A percentile compares a stretch with the other conserved stretches of the same genome.
Conservation (phyloP, 2,113 vertebrate genomes). For the Hippocampus zosterae region DNA sequence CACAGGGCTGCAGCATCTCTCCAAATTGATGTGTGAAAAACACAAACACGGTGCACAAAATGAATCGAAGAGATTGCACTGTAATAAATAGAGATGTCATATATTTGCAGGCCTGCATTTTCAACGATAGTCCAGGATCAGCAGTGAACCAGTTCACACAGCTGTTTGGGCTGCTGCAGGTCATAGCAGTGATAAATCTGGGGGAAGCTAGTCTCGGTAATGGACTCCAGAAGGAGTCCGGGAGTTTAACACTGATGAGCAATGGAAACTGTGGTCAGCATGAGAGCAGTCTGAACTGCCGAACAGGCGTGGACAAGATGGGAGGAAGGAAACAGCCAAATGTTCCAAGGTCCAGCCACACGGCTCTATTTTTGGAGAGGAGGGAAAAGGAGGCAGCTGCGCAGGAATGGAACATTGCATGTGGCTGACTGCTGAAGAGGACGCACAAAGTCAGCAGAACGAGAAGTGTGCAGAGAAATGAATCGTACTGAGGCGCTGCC, state of each 20-base stretch:
- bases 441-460: slow-evolving; percentile 38
- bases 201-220: slow-evolving; percentile 62
- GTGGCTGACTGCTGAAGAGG: slow-evolving; percentile 48
- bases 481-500: slow-evolving; percentile 40
- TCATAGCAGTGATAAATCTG: slow-evolving; percentile 65
- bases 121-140: slow-evolving; percentile 18
- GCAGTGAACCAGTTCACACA: slow-evolving; percentile 32
- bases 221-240: slow-evolving; percentile 65
- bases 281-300: slow-evolving; percentile 64
- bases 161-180: slow-evolving; percentile 61
- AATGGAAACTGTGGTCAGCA: slow-evolving; percentile 69
- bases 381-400: slow-evolving; percentile 21
- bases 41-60: slow-evolving; percentile 7
- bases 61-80: slow-evolving; percentile 27
- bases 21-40: slow-evolving; percentile 11
- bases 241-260: slow-evolving; percentile 69
- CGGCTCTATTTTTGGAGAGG: slow-evolving; percentile 64
- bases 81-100: slow-evolving; percentile 33
- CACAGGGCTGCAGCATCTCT: slow-evolving; percentile 3
- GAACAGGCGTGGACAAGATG: slow-evolving; percentile 62
- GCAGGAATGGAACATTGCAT: slow-evolving; percentile 54
- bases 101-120: slow-evolving; percentile 21
- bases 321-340: slow-evolving; percentile 64
- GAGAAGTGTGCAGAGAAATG: slow-evolving; percentile 36
- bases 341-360: slow-evolving; percentile 59